A percentile compares a stretch with the other conserved stretches of the same genome.
Evolutionary conservation across 1,140 invertebrate genomes (phyloP).

Genomic region (Xylocopa sonorina): DNA sequence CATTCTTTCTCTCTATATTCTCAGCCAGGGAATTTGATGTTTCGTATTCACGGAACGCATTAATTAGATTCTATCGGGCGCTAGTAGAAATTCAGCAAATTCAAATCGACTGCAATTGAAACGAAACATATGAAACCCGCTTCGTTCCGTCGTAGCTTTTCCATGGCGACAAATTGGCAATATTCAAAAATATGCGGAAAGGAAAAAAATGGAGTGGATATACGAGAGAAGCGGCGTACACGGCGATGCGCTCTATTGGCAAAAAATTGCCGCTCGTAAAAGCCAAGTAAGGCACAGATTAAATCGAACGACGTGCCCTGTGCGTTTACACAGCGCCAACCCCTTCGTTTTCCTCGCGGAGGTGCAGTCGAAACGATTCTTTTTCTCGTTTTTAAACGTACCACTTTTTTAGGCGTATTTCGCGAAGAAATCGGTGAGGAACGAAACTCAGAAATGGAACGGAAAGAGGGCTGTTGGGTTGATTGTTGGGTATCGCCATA

Average conservation of each 20-base stretch:
- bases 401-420: not conserved
- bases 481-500: not conserved
- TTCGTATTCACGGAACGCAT: constrained; percentile 11
- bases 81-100: constrained; percentile 18
- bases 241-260: no score
- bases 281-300: constrained; percentile 2
- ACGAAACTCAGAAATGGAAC: not conserved
- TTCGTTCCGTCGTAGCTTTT: not conserved
- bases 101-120: constrained; percentile 24
- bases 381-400: constrained; percentile 12
- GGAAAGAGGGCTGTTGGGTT: not conserved
- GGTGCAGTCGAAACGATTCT: constrained; percentile 11
- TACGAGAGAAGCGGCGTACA: not conserved
- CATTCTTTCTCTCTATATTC: no score
- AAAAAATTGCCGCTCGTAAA: not conserved
- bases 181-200: constrained; percentile 21
- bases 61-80: constrained; percentile 38
- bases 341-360: constrained; percentile 15
- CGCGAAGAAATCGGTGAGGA: not conserved
- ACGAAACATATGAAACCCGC: constrained; percentile 18
- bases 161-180: constrained; percentile 4
- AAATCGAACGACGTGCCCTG: constrained; percentile 5
- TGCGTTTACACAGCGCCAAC: constrained; percentile 16
- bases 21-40: constrained; percentile 2
- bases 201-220: not conserved